Base-by-base conservation (phyloP, 1,140 invertebrate genomes). In the Argopecten irradians region DNA sequence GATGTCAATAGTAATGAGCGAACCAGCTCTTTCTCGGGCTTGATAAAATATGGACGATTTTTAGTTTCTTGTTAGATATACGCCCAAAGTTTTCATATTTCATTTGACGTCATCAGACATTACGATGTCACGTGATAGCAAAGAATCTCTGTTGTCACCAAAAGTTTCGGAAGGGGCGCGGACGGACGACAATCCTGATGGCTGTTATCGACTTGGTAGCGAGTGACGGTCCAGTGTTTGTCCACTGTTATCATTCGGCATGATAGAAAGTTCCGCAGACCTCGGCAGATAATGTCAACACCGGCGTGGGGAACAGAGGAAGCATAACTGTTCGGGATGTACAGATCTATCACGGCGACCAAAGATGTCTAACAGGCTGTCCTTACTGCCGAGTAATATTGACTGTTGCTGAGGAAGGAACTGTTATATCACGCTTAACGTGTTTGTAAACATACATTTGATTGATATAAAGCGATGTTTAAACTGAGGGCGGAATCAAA, bases 91-190 rank as follows among this genome's bases (percentile, higher is more conserved):
- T 71, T 28, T 11, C 22, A 71, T 28, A 71, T n/a, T 71, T 71
- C 16, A 71, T 71, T 16, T 71, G 55, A 71, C 55, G 55, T 71
- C 55, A 71, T 71, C 55, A 16, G 55, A 71, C 55, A 71, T 71
- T 16, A 71, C 22, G 16, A n/a, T 1, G 55, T n/a, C 55, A 71
- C 55, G 55, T 71, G 55, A 71, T 5, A 0, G 1, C 22, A 71
- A 71, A 11, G 55, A 71, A 71, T 71, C 55, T 28, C n/a, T n/a
- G 55, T 71, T 71, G 55, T n/a, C 55, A 71, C 55, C 55, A 71
- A 71, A 71, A 71, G 22, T 71, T 71, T 28, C 55, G 55, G 55
- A 71, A 71, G 55, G 55, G 55, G 55, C 28, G 55, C 55, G 55
- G 55, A 71, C 55, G 55, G n/a, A 3, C 22, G 55, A 16, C 55